phyloP scores from a whole-genome alignment of 1,140 invertebrate genomes.

The Cryptotermes secundus region DNA sequence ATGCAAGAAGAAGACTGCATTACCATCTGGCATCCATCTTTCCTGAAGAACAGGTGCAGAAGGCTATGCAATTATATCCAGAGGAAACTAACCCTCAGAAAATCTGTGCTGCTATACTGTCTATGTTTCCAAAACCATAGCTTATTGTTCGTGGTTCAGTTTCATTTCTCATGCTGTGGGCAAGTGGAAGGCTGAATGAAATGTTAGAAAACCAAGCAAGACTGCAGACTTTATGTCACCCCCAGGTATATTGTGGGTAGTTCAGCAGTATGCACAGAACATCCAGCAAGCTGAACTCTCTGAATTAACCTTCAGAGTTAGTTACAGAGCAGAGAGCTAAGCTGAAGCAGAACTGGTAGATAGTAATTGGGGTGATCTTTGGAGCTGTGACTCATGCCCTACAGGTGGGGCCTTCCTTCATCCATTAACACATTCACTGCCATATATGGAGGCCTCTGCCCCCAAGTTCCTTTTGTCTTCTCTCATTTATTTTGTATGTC shows the following conservation, averaged over 20 bases:
- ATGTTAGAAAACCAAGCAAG: background rate
- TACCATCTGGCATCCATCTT: constrained; percentile 86
- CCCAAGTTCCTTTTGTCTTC: too few species aligned
- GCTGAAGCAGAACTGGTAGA: background rate
- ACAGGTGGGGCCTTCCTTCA: background rate
- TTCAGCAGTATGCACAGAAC: background rate
- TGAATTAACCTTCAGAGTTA: constrained; percentile 6
- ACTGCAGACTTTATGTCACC: background rate
- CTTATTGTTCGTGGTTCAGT: background rate
- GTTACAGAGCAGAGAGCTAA: constrained; percentile 11
- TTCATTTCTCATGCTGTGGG: background rate
- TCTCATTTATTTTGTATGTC: too few species aligned
- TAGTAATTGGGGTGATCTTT: background rate
- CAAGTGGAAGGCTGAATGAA: background rate
- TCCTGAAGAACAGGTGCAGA: constrained; percentile 81
- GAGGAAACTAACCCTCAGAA: constrained; percentile 84
- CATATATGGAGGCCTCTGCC: background rate
- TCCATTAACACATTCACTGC: constrained; percentile 6
- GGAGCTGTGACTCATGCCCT: background rate
- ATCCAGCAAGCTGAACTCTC: background rate
- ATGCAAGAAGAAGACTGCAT: constrained; percentile 71
- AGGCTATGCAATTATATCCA: constrained; percentile 81
- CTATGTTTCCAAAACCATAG: constrained; percentile 63
- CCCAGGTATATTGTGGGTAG: background rate
- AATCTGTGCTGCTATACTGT: constrained; percentile 83